Evolutionary conservation across 2,797 vertebrate genomes (phyloP).

Genomic region (Pipistrellus pipistrellus): DNA sequence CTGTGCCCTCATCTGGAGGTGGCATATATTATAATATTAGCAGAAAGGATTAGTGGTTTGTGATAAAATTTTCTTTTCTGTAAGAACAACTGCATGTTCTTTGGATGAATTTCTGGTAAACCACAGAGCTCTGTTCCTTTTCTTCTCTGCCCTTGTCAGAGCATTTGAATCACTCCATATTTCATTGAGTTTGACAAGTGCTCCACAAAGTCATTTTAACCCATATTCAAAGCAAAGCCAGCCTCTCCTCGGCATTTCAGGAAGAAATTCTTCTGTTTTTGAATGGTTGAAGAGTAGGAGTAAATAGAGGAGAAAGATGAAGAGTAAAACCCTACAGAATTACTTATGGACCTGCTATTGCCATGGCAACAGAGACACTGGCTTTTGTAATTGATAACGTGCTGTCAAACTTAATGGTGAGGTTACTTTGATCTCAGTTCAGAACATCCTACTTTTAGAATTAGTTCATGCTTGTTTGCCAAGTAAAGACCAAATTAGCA

Average conservation of each 20-base stretch:
- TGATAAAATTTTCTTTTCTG: conserved; percentile 26
- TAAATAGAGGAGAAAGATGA: background rate
- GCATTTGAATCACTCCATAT: background rate
- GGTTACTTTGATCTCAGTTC: background rate
- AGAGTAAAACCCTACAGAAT: background rate
- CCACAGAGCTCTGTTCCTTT: conserved; percentile 13
- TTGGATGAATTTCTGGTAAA: background rate
- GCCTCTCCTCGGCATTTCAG: conserved; percentile 10
- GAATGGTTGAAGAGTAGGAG: background rate
- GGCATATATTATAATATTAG: conserved; percentile 22
- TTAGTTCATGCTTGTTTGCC: conserved; percentile 1
- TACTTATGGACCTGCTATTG: background rate
- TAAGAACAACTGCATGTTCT: background rate
- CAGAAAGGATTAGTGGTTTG: conserved; percentile 1
- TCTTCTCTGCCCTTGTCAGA: background rate
- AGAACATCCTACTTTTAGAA: background rate
- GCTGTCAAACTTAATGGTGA: background rate
- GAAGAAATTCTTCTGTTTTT: conserved; percentile 4
- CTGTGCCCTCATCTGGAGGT: background rate
- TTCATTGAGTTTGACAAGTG: conserved; percentile 13
- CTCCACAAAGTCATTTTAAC: background rate
- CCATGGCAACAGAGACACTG: background rate
- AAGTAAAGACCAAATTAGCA: background rate
- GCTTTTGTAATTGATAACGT: background rate
- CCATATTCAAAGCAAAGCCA: background rate